Percentiles rank a stretch among this genome's conserved stretches.
phyloP scores from a whole-genome alignment of 2,888 invertebrate genomes.

The Trissonchulus latispiculum region DNA sequence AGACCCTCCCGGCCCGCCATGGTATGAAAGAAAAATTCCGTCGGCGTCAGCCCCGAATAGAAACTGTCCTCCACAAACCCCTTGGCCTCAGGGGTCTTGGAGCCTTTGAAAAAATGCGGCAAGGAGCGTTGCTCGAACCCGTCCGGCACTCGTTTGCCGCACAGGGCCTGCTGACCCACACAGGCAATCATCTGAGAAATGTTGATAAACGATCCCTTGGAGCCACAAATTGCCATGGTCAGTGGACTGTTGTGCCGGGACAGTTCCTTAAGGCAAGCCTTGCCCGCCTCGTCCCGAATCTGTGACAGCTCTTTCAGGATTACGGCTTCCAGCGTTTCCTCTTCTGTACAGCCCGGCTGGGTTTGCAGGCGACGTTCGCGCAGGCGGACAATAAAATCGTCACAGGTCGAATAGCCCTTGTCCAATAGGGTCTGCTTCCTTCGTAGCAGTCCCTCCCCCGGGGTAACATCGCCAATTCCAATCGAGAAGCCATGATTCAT shows the following conservation, averaged over 20 bases:
- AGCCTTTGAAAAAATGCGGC: constrained; percentile 48
- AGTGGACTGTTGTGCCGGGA: constrained; percentile 84
- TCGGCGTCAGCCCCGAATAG: constrained; percentile 87
- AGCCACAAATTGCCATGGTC: constrained; percentile 94
- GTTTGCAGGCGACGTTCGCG: constrained; percentile 44
- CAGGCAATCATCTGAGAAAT: constrained; percentile 99
- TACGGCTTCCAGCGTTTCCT: constrained; percentile 51
- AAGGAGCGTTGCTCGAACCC: constrained; percentile 66
- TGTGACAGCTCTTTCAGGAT: constrained; percentile 79
- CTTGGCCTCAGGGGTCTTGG: constrained; percentile 82
- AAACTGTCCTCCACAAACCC: constrained; percentile 97
- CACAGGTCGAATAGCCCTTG: constrained; percentile 73
- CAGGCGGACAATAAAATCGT: constrained; percentile 74
- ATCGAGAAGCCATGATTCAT: constrained; percentile 39
- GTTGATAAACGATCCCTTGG: constrained; percentile 96
- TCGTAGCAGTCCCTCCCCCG: constrained; percentile 66
- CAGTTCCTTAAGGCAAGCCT: constrained; percentile 69
- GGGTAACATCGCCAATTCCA: constrained; percentile 86
- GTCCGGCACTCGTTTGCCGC: constrained; percentile 90
- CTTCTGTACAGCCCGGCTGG: constrained; percentile 48
- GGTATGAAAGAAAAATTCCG: constrained; percentile 98
- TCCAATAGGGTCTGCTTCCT: constrained; percentile 71
- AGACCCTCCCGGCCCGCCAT: constrained; percentile 90
- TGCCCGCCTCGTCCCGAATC: constrained; percentile 91
- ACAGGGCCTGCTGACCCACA: constrained; percentile 85